Conservation (phyloP, 2,888 invertebrate species). For the Catocala sponsa region DNA sequence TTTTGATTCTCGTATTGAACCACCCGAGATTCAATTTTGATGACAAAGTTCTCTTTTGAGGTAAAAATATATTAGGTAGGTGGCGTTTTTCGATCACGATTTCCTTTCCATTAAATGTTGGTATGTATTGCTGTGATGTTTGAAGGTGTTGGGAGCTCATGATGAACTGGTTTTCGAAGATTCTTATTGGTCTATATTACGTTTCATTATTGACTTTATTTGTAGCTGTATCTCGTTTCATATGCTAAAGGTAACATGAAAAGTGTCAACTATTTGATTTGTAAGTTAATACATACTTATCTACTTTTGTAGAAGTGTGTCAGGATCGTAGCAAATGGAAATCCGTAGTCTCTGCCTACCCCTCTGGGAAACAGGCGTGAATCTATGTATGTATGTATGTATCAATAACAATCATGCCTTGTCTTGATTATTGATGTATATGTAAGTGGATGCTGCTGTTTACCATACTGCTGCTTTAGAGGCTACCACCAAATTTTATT, state of each 20-base stretch:
- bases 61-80: conserved; percentile 53
- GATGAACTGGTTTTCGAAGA: conserved; percentile 23
- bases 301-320: no score
- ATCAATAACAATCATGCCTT: no score
- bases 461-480: no score
- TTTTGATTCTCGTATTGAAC: conserved; percentile 59
- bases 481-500: no score
- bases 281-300: conserved; percentile 9
- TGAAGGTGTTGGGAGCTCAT: conserved; percentile 10
- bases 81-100: conserved; percentile 44
- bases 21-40: conserved; percentile 52
- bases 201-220: conserved; percentile 50
- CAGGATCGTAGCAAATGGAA: no score
- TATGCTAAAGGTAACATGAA: conserved; percentile 10
- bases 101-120: conserved; percentile 35
- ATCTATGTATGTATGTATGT: no score
- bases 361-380: no score
- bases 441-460: no score
- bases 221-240: conserved; percentile 42
- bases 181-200: conserved; percentile 39
- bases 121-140: background rate
- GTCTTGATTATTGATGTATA: no score
- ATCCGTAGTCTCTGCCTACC: no score
- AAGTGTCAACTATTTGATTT: conserved; percentile 5
- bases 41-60: conserved; percentile 57